Base-by-base conservation (phyloP, 1,140 invertebrate genomes). In the Parasteatoda tepidariorum region DNA sequence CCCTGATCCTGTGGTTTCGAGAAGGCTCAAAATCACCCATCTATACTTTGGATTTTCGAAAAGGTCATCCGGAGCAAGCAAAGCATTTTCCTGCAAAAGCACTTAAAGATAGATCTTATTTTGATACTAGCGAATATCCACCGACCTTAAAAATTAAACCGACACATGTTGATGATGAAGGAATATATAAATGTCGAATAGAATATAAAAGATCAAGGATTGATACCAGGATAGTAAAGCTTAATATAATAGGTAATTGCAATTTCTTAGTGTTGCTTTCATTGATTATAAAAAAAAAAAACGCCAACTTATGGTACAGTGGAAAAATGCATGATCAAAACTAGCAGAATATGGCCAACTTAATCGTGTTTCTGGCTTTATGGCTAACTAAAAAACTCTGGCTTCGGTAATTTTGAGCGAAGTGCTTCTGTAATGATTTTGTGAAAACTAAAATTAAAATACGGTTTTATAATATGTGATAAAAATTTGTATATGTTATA, bases 181-280 rank as follows among this genome's bases (percentile, higher is more conserved):
- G 95, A 15, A 91, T 95, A 82, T 97, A 96, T 88, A 91, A 95
- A 74, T 97, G 95, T 89, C 91, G 96, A 82, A 95, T 97, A 5
- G 96, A 97, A 88, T 97, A 96, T 89, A 93, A 93, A 87, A 95
- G 95, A 87, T 95, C 95, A 11, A 95, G 95, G 0, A 96, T 95
- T 3, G 92, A 95, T 85, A 97, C 97, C 89, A 95, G 93, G 88
- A 93, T 95, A 90, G 94, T 97, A 87, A 94, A 95, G 88, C 92
- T 97, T 85, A 95, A 94, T 86, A 95, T 97, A 85, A 96, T 96
- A 88, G 95, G 96, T 97, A 91, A 93, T 93, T 93, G n/a, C n/a
- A n/a, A n/a, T n/a, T n/a, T n/a, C n/a, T n/a, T n/a, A n/a, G n/a
- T n/a, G n/a, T n/a, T n/a, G n/a, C n/a, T n/a, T n/a, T n/a, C n/a